A percentile compares a stretch with the other conserved stretches of the same genome.
Conservation (phyloP, 1,140 invertebrate species). For the Neomicropteryx cornuta region DNA sequence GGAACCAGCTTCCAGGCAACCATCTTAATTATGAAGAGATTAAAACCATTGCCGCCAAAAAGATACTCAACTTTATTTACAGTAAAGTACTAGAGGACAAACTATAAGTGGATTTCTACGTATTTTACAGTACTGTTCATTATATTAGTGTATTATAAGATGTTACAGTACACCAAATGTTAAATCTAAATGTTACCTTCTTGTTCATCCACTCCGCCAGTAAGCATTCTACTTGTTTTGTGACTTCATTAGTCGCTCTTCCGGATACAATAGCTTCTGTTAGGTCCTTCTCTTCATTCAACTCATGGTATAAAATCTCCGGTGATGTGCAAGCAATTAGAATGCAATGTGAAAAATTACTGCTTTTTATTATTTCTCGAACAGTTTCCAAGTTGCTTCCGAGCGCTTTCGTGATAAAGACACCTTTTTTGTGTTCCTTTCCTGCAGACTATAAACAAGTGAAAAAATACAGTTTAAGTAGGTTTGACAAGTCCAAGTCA, state of each 20-base stretch:
- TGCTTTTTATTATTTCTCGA: slow-evolving; percentile 39
- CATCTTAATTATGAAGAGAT: too few relatives aligned
- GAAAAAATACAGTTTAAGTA: not conserved
- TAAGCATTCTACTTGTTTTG: slow-evolving; percentile 26
- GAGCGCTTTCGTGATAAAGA: slow-evolving; percentile 44
- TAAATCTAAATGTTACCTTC: slow-evolving; percentile 18
- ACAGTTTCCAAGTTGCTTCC: slow-evolving; percentile 37
- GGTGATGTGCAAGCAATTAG: slow-evolving; percentile 35
- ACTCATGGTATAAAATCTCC: slow-evolving; percentile 28
- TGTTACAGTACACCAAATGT: not conserved
- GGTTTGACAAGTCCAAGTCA: not conserved
- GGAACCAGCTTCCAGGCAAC: too few relatives aligned
- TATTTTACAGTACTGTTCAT: not conserved
- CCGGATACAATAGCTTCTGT: slow-evolving; percentile 25
- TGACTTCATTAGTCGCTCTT: slow-evolving; percentile 20
- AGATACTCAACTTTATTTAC: slow-evolving; percentile 3
- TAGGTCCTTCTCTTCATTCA: slow-evolving; percentile 30
- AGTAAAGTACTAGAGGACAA: not conserved
- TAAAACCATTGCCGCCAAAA: too few relatives aligned
- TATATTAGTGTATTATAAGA: not conserved
- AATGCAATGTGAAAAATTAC: slow-evolving; percentile 45
- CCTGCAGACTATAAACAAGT: slow-evolving; percentile 22
- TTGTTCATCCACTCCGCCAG: slow-evolving; percentile 27
- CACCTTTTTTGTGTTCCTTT: slow-evolving; percentile 39
- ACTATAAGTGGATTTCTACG: not conserved